Evolutionary conservation across 2,113 vertebrate genomes (phyloP).

Genomic region (Spheniscus mendiculus): DNA sequence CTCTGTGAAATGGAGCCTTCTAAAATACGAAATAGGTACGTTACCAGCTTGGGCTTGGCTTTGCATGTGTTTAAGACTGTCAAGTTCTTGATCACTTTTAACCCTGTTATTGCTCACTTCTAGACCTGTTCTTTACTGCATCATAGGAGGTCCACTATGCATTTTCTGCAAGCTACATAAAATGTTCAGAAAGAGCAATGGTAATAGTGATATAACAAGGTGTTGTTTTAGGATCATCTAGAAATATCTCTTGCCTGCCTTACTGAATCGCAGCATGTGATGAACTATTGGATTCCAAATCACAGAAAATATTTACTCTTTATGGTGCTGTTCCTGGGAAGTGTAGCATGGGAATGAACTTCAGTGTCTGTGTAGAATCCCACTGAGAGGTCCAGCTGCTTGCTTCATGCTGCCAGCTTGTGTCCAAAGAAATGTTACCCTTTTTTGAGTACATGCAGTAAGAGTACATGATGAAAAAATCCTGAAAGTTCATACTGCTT

Average conservation of each 20-base stretch:
- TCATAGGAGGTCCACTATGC: fast-evolving
- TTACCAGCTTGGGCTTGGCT: not conserved
- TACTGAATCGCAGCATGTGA: constrained; percentile 9
- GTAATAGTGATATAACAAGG: not conserved
- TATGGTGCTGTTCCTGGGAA: constrained; percentile 50
- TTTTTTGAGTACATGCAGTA: not conserved
- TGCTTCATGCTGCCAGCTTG: constrained; percentile 52
- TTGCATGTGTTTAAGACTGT: not conserved
- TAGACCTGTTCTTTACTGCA: not conserved
- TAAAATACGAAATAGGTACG: fast-evolving
- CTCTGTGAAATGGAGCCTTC: not conserved
- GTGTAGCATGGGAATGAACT: constrained; percentile 55
- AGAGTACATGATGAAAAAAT: not conserved
- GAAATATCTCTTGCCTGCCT: constrained; percentile 38
- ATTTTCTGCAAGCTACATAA: not conserved
- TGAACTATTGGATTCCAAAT: constrained; percentile 45
- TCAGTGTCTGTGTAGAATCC: constrained; percentile 38
- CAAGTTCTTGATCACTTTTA: not conserved
- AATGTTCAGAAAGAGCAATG: not conserved
- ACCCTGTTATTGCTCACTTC: not conserved
- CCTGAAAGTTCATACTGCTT: not conserved
- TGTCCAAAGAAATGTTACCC: constrained; percentile 59
- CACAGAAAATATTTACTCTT: constrained; percentile 64
- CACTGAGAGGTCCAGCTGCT: constrained; percentile 64
- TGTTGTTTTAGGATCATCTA: constrained; percentile 11